phyloP scores from a whole-genome alignment of 2,113 vertebrate genomes.

The Thamnaconus septentrionalis region DNA sequence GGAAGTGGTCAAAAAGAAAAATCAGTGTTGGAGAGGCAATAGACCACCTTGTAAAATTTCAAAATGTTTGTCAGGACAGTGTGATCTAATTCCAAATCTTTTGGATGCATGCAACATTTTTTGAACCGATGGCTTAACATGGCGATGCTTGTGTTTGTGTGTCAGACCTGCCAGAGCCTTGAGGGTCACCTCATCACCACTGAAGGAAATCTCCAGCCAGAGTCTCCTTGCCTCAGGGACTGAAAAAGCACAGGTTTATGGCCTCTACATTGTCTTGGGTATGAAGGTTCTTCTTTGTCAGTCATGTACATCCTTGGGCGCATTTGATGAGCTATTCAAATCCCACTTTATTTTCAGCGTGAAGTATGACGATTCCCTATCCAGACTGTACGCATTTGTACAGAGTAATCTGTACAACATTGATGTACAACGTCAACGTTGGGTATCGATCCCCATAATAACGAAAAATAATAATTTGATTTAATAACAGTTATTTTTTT shows the following conservation, averaged over 20 bases:
- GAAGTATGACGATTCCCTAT: slow-evolving; percentile 2
- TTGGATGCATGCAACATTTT: not conserved
- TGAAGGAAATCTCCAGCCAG: too few relatives aligned
- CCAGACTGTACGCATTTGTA: not conserved
- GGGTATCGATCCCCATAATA: too few relatives aligned
- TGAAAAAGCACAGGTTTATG: too few relatives aligned
- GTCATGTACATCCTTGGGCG: slow-evolving; percentile 14
- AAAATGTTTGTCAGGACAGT: slow-evolving; percentile 15
- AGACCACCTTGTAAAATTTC: slow-evolving; percentile 28
- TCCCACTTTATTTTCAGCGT: slow-evolving; percentile 4
- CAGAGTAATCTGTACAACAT: too few relatives aligned
- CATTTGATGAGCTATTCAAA: slow-evolving; percentile 12
- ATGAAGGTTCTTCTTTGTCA: slow-evolving; percentile 4
- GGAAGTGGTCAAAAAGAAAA: not conserved
- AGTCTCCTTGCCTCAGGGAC: too few relatives aligned
- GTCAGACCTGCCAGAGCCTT: not conserved
- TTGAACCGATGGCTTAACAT: not conserved
- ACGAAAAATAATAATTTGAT: too few relatives aligned
- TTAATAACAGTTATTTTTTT: too few relatives aligned
- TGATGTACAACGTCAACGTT: too few relatives aligned
- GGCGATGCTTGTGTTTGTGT: not conserved
- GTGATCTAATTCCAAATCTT: too few relatives aligned
- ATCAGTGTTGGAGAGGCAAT: slow-evolving; percentile 27
- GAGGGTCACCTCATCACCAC: too few relatives aligned
- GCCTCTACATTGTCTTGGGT: not conserved